Base-by-base conservation (phyloP, 2,888 invertebrate genomes). In the Pammene aurita region DNA sequence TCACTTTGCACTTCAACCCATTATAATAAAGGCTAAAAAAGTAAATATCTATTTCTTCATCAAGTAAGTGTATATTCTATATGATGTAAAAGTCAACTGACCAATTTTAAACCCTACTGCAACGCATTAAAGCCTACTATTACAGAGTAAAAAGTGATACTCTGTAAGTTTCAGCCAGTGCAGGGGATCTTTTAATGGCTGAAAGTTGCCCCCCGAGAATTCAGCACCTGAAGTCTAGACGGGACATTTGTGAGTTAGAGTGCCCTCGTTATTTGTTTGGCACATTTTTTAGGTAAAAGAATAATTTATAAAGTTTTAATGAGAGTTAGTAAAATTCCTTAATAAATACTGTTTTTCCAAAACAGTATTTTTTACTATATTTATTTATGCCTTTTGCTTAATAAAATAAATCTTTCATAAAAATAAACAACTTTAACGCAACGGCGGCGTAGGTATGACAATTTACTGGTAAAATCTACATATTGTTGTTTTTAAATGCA, bases 141-240 rank as follows among this genome's bases (percentile, higher is more conserved):
- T 38, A 9, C 9, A 1, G 38, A 2, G 38, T 38, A 1, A 38
- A 38, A 9, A 5, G 38, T 38, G 7, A 42, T 50, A 58, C 42
- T 44, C 55, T 46, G 61, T 38, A 67, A 60, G 54, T 67, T 54
- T 14, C 44, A 61, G 26, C 50, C 50, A 55, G 60, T 52, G 44
- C 69, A 72, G 71, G 61, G 65, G 70, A 74, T 72, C 76, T 74
- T 73, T 78, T 80, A 81, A 81, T 78, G 74, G 78, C 71, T 60
- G 64, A 66, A 78, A 80, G 76, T 73, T 77, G 75, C 65, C 67
- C 68, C 67, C 60, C 41, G 71, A 46, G 66, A 70, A 64, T 75
- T 75, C 78, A 81, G 81, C 83, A 87, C 85, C 84, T 86, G 83
- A 75, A 78, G 87, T 89, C 89, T 88, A 88, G 89, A 89, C 86